Percentiles rank a stretch among this genome's conserved stretches.
Evolutionary conservation across 2,113 vertebrate genomes (phyloP).

Genomic region (Rhea americana): DNA sequence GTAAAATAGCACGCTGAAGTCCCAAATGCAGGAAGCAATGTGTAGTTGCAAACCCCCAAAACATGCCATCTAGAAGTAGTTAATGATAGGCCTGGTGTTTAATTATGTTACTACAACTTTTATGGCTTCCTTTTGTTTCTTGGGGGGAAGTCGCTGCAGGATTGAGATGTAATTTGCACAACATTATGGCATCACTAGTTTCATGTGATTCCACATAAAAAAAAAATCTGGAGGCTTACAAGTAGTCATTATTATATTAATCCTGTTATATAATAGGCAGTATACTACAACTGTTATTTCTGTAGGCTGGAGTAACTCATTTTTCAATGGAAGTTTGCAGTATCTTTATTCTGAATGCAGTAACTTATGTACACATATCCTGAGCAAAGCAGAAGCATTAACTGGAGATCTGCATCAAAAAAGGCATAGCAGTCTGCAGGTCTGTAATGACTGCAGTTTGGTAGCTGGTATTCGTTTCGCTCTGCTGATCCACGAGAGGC

Average conservation of each 20-base stretch:
- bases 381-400: neutral
- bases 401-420: neutral
- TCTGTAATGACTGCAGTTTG: neutral
- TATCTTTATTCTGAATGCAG: neutral
- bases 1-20: neutral
- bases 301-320: rapidly evolving
- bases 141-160: neutral
- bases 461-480: neutral
- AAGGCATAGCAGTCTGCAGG: rapidly evolving
- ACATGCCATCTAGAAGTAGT: neutral
- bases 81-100: neutral
- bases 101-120: neutral
- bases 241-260: neutral
- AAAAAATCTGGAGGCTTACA: neutral
- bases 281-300: neutral
- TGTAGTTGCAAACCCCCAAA: neutral
- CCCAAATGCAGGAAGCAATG: neutral
- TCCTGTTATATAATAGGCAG: neutral
- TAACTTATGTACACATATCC: neutral
- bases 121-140: neutral
- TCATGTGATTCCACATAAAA: neutral
- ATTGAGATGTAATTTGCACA: neutral
- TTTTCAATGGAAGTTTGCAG: neutral
- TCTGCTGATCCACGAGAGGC: neutral
- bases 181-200: neutral